These are phyloP conservation scores for Coreoperca whiteheadi DNA, from an alignment of 2,113 vertebrate species.

Conservation along the genomic window DNA sequence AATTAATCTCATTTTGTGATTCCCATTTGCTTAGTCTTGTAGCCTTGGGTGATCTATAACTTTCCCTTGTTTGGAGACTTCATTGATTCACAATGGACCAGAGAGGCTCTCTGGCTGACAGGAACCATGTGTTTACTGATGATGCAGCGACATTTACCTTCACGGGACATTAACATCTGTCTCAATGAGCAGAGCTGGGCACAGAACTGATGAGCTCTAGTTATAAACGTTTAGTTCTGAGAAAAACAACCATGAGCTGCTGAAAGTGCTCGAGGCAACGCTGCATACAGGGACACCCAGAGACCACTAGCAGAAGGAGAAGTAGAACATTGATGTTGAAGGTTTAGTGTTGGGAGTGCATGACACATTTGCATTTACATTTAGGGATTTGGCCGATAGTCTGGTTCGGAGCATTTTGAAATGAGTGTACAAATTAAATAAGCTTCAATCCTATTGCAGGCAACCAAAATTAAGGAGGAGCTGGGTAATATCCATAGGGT, in stretches of 20 bases:
- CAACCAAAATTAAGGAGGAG: not conserved
- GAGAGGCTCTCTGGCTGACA: conserved; percentile 60
- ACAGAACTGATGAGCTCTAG: conserved; percentile 61
- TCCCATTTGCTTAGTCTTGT: conserved; percentile 61
- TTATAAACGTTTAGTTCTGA: conserved; percentile 59
- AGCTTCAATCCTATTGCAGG: not conserved
- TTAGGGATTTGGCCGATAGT: not conserved
- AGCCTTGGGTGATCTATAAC: conserved; percentile 66
- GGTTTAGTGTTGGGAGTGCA: not conserved
- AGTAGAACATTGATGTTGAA: conserved; percentile 13
- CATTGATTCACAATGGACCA: conserved; percentile 70
- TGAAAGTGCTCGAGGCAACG: conserved; percentile 15
- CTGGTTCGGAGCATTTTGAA: not conserved
- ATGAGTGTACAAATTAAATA: not conserved
- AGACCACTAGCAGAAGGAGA: conserved; percentile 2
- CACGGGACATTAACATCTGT: conserved; percentile 78
- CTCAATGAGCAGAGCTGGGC: conserved; percentile 58
- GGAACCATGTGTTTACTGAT: conserved; percentile 73
- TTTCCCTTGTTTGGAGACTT: conserved; percentile 69
- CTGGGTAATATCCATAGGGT: not conserved
- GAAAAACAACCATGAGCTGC: conserved; percentile 50
- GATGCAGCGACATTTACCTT: conserved; percentile 75
- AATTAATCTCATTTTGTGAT: conserved; percentile 67
- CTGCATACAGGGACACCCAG: conserved; percentile 4
- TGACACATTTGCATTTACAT: conserved; percentile 11